A percentile compares a stretch with the other conserved stretches of the same genome.
phyloP scores from a whole-genome alignment of 2,888 invertebrate genomes.

The Pyrgus malvae region DNA sequence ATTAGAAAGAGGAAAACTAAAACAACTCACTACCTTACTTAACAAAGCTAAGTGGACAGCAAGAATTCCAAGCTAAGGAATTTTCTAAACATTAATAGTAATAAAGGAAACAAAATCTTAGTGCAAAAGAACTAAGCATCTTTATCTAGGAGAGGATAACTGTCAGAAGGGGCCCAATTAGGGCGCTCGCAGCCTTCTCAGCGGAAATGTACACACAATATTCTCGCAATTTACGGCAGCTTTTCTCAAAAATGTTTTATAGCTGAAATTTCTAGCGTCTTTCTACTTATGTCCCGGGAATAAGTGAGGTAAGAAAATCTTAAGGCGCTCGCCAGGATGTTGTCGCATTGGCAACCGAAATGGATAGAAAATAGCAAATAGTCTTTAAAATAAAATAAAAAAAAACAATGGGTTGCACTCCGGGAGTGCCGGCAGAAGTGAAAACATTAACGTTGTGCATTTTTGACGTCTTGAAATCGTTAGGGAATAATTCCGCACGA shows the following conservation, averaged over 20 bases:
- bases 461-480: too few relatives aligned
- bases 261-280: conserved; percentile 16
- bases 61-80: too few relatives aligned
- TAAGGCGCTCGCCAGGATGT: not conserved
- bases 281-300: conserved; percentile 11
- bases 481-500: too few relatives aligned
- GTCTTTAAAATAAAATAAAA: too few relatives aligned
- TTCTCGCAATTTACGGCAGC: conserved; percentile 23
- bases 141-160: conserved; percentile 20
- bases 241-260: conserved; percentile 25
- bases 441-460: too few relatives aligned
- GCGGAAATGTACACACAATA: conserved; percentile 23
- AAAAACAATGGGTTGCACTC: too few relatives aligned
- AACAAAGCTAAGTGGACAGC: too few relatives aligned
- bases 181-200: conserved; percentile 9
- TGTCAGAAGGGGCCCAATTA: conserved; percentile 23
- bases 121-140: conserved; percentile 5
- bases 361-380: not conserved
- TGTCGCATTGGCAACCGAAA: not conserved
- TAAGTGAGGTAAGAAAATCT: conserved; percentile 2
- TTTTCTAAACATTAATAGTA: too few relatives aligned
- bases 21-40: too few relatives aligned
- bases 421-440: too few relatives aligned
- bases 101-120: not conserved
- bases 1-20: too few relatives aligned